These are phyloP conservation scores for Pseudoips prasinana DNA, from an alignment of 2,888 invertebrate genomes.

Conservation along the genomic window DNA sequence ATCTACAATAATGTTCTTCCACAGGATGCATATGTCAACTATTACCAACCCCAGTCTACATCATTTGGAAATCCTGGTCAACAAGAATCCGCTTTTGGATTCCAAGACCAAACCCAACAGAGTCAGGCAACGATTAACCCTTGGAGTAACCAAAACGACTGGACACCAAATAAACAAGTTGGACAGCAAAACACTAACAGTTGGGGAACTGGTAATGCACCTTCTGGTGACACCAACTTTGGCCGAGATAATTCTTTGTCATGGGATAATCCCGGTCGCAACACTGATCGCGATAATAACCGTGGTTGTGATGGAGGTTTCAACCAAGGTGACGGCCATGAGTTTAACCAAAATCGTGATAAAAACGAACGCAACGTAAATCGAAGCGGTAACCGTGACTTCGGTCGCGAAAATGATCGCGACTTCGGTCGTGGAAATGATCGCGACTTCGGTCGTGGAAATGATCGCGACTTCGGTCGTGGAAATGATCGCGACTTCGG, in stretches of 20 bases:
- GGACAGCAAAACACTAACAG: not conserved
- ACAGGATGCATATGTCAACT: slow-evolving; percentile 23
- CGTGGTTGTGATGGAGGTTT: not conserved
- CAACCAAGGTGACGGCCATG: too few relatives aligned
- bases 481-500: too few relatives aligned
- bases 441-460: too few relatives aligned
- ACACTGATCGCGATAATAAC: not conserved
- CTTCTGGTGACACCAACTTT: not conserved
- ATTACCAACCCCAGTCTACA: slow-evolving; percentile 17
- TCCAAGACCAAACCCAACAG: not conserved
- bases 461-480: too few relatives aligned
- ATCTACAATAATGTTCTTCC: slow-evolving; percentile 20
- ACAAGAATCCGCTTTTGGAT: slow-evolving; percentile 19
- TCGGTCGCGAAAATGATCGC: not conserved
- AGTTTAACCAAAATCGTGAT: too few relatives aligned
- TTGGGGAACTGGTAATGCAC: not conserved
- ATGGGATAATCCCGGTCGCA: not conserved
- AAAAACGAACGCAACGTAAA: not conserved
- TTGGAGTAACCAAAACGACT: slow-evolving; percentile 18
- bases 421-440: not conserved
- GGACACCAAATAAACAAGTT: slow-evolving; percentile 4
- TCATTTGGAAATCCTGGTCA: slow-evolving; percentile 8
- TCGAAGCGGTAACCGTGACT: not conserved
- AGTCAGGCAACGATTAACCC: slow-evolving; percentile 12
- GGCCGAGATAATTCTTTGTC: not conserved